A percentile compares a stretch with the other conserved stretches of the same genome.
phyloP scores from a whole-genome alignment of 1,140 invertebrate genomes.

The Episyrphus balteatus region DNA sequence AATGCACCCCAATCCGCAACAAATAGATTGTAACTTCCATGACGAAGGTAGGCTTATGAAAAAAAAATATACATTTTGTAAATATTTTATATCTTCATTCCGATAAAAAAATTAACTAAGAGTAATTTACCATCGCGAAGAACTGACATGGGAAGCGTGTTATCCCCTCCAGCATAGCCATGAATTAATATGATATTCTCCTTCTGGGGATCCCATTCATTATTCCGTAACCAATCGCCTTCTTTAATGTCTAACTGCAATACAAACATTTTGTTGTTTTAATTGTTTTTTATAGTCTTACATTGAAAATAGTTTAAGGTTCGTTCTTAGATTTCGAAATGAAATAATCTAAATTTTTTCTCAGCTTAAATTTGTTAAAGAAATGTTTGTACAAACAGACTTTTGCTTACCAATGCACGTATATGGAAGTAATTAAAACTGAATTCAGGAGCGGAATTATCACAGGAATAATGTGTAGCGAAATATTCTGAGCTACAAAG shows the following conservation, averaged over 20 bases:
- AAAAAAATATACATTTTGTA: neutral
- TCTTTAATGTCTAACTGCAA: constrained; percentile 41
- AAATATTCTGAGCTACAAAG: too few relatives aligned
- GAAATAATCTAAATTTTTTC: too few relatives aligned
- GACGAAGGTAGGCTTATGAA: constrained; percentile 50
- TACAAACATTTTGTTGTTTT: too few relatives aligned
- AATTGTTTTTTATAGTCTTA: too few relatives aligned
- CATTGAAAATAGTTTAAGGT: neutral
- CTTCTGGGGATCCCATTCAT: constrained; percentile 50
- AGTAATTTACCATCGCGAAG: constrained; percentile 46
- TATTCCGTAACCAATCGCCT: constrained; percentile 54
- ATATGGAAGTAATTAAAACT: too few relatives aligned
- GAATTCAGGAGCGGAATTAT: too few relatives aligned
- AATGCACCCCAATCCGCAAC: constrained; percentile 56
- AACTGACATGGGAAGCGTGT: constrained; percentile 52
- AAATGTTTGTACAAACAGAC: too few relatives aligned
- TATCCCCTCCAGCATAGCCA: constrained; percentile 61
- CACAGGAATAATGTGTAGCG: too few relatives aligned
- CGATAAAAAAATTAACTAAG: neutral
- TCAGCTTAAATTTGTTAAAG: too few relatives aligned
- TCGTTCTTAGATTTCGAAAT: neutral
- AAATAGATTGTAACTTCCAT: constrained; percentile 63
- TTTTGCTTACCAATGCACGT: too few relatives aligned
- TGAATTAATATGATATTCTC: constrained; percentile 59
- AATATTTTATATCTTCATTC: neutral